These are phyloP conservation scores for Pachypsylla venusta DNA, from an alignment of 1,140 invertebrate species.

Conservation along the genomic window DNA sequence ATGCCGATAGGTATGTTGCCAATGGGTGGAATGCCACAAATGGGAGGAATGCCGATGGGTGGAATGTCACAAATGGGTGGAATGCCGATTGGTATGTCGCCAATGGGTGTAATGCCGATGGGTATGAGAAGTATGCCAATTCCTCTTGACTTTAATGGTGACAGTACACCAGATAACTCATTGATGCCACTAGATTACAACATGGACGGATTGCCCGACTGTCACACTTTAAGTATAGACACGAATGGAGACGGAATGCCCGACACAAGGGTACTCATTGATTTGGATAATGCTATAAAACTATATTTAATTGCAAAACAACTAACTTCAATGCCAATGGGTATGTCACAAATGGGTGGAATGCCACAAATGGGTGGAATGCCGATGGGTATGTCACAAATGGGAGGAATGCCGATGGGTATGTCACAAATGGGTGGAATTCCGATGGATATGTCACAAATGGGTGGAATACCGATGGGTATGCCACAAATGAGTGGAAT, in stretches of 20 bases:
- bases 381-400: neutral
- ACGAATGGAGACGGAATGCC: neutral
- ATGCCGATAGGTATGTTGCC: too few relatives aligned
- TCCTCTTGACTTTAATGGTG: neutral
- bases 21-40: neutral
- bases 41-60: too few relatives aligned
- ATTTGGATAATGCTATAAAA: conserved; percentile 3
- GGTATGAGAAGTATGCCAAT: neutral
- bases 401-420: neutral
- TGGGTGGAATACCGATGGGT: neutral
- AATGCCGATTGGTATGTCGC: neutral
- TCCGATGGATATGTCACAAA: too few relatives aligned
- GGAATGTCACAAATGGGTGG: neutral
- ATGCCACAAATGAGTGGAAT: too few relatives aligned
- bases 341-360: too few relatives aligned
- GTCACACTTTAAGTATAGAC: neutral
- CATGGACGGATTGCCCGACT: neutral
- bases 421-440: conserved; percentile 4
- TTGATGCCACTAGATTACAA: conserved; percentile 1
- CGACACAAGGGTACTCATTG: neutral
- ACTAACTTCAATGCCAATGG: neutral
- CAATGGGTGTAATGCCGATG: neutral
- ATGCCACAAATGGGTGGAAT: neutral
- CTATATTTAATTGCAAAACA: neutral
- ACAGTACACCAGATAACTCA: neutral